Percentiles rank a stretch among this genome's conserved stretches.
Evolutionary conservation across 30 jellyfish, hydroid and myxozoan genomes (phyloP).

Genomic region (Haliclystus octoradiatus): DNA sequence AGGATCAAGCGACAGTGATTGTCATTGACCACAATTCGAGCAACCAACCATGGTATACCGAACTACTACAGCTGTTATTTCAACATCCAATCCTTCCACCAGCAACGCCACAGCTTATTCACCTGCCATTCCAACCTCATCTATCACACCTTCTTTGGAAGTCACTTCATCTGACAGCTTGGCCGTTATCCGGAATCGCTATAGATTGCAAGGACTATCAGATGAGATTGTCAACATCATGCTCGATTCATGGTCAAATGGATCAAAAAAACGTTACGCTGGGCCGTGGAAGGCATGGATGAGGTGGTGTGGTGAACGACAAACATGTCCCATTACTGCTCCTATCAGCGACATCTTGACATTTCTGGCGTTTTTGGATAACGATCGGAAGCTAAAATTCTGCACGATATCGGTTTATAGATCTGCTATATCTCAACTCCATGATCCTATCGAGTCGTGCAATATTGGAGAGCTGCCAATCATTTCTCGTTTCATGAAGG

Average conservation of each 20-base stretch:
- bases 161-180: neutral
- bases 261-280: neutral
- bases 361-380: neutral
- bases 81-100: neutral
- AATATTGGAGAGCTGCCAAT: neutral
- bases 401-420: neutral
- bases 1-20: neutral
- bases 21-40: neutral
- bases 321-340: slow-evolving; percentile 1
- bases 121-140: neutral
- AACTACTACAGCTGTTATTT: neutral
- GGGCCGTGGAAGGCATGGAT: slow-evolving; percentile 4
- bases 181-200: neutral
- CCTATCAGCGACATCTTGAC: neutral
- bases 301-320: neutral
- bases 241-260: neutral
- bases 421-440: neutral
- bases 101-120: neutral
- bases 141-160: neutral
- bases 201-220: neutral
- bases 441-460: neutral
- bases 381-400: neutral
- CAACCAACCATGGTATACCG: neutral
- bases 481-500: neutral
- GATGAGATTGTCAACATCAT: neutral